Evolutionary conservation across 2,888 invertebrate species (phyloP).

Genomic region (Nomada flava): DNA sequence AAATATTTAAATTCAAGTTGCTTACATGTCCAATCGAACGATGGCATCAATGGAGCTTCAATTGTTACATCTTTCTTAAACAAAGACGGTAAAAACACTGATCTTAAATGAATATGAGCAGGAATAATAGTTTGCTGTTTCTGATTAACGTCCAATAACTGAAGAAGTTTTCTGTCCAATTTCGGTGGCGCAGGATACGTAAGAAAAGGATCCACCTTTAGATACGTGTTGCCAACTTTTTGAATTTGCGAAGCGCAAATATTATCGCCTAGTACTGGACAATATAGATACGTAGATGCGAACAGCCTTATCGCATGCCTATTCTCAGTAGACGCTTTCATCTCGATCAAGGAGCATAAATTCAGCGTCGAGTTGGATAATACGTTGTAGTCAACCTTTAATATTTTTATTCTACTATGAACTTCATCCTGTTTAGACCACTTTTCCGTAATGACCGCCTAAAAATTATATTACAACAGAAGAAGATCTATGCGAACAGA

Average conservation of each 20-base stretch:
- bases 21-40: slow-evolving; percentile 81
- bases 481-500: not conserved
- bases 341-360: slow-evolving; percentile 78
- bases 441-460: slow-evolving; percentile 68
- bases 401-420: slow-evolving; percentile 61
- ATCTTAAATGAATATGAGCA: slow-evolving; percentile 79
- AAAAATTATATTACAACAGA: slow-evolving; percentile 39
- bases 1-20: slow-evolving; percentile 73
- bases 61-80: slow-evolving; percentile 70
- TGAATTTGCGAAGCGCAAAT: slow-evolving; percentile 79
- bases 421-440: slow-evolving; percentile 69
- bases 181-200: slow-evolving; percentile 61
- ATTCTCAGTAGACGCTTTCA: slow-evolving; percentile 74
- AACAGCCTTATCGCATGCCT: slow-evolving; percentile 82
- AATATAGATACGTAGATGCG: slow-evolving; percentile 77
- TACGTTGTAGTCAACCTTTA: slow-evolving; percentile 72
- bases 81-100: slow-evolving; percentile 72
- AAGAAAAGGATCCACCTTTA: slow-evolving; percentile 78
- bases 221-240: slow-evolving; percentile 76
- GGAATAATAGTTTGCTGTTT: slow-evolving; percentile 78
- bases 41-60: slow-evolving; percentile 77
- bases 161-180: slow-evolving; percentile 70
- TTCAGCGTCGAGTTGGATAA: slow-evolving; percentile 72
- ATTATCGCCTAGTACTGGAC: slow-evolving; percentile 83
- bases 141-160: slow-evolving; percentile 64